Base-by-base conservation (phyloP, 2,113 vertebrate species). In the Poicephalus gulielmi region DNA sequence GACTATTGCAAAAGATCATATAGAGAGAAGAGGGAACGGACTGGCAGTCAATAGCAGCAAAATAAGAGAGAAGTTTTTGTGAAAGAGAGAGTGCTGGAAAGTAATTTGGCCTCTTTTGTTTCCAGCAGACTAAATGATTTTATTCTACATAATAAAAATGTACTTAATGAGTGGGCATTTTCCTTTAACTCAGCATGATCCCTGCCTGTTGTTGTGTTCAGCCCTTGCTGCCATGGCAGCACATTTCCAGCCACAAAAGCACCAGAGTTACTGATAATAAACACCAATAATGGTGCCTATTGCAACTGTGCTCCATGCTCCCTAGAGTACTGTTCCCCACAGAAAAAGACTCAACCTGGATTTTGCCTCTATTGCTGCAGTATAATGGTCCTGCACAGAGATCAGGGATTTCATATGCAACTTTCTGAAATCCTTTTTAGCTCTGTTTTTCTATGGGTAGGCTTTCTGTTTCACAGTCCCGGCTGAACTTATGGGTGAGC, bases 201-300 rank as follows among this genome's bases (percentile, higher is more conserved):
- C 66, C 70, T 89, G 52, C 15, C 30, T 67, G 9, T 80, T 78
- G 66, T 35, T 59, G 12, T 41, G 47, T 13, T 62, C 74, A 39
- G 47, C 49, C 53, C 17, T 41, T 62, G 67, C 81, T 75, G 53
- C 77, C 60, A 67, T 43, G 50, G 73, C 50, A 90, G 71, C 80
- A 70, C 33, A 11, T 67, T 81, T 92, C 80, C 19, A 27, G 10
- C 49, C 33, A 17, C 0, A 5, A 52, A 52, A 66, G 44, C n/a
- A 6, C 27, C 69, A 68, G 39, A 43, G 17, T 37, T 44, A 17
- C 6, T 33, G 73, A 46, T 75, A 49, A 75, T 30, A 77, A 63
- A 23, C 28, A 2, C 28, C 2, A 0, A 24, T 0, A 2, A 23
- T 33, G 35, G 25, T 41, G n/a, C 23, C 7, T 35, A n/a, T 3